Conservation (phyloP, 2,888 invertebrate species). For the Morpho achilles region DNA sequence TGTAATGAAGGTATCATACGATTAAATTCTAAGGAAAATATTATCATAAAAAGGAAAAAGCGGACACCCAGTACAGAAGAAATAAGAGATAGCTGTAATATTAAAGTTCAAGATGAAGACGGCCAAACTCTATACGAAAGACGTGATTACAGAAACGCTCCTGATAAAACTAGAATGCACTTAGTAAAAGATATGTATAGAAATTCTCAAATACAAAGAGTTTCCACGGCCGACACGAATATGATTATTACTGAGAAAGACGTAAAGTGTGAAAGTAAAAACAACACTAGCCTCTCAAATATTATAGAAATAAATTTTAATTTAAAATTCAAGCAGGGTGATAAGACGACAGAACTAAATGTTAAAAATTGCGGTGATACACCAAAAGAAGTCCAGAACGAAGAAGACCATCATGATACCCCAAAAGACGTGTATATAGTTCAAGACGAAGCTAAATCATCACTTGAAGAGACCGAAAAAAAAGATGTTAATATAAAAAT, state of each 20-base stretch:
- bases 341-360: constrained; percentile 46
- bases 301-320: constrained; percentile 59
- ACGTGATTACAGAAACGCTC: constrained; percentile 39
- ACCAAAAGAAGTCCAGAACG: constrained; percentile 20
- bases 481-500: constrained; percentile 58
- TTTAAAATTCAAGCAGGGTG: constrained; percentile 48
- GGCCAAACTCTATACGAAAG: constrained; percentile 53
- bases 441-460: constrained; percentile 34
- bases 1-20: constrained; percentile 30
- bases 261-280: constrained; percentile 32
- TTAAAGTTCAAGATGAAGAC: constrained; percentile 53
- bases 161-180: constrained; percentile 20
- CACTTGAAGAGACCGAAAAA: constrained; percentile 35
- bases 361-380: constrained; percentile 36
- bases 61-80: constrained; percentile 45
- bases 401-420: constrained; percentile 23
- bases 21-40: constrained; percentile 41
- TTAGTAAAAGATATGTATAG: constrained; percentile 44
- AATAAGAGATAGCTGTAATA: constrained; percentile 42
- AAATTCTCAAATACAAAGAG: constrained; percentile 41
- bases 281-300: constrained; percentile 44
- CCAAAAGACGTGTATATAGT: constrained; percentile 42
- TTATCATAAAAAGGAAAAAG: constrained; percentile 42
- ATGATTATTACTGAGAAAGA: constrained; percentile 29
- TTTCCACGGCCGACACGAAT: constrained; percentile 38